A percentile compares a stretch with the other conserved stretches of the same genome.
These are phyloP conservation scores for Andrena minutula DNA, from an alignment of 2,888 invertebrate genomes.

Conservation along the genomic window DNA sequence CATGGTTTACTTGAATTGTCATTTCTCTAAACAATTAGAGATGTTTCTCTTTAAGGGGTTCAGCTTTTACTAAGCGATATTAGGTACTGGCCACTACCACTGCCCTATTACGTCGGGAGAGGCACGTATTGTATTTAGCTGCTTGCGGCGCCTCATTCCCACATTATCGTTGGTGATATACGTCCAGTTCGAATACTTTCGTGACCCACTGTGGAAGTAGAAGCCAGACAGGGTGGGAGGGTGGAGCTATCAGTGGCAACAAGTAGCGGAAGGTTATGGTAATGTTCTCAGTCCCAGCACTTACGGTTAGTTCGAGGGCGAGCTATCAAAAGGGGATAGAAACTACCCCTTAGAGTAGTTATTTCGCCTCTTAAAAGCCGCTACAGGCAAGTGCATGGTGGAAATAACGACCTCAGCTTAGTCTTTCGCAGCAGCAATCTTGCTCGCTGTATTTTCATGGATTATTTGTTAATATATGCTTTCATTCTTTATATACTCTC, in stretches of 20 bases:
- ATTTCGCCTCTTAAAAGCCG: slow-evolving; percentile 73
- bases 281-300: slow-evolving; percentile 74
- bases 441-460: slow-evolving; percentile 32
- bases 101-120: background rate
- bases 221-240: slow-evolving; percentile 7
- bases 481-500: background rate
- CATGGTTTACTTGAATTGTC: no score
- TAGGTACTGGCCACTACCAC: background rate
- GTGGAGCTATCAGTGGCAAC: slow-evolving; percentile 54
- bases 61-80: background rate
- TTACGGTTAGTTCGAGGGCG: slow-evolving; percentile 74
- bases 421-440: slow-evolving; percentile 51
- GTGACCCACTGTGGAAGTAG: background rate
- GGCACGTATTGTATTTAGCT: background rate
- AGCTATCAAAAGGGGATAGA: slow-evolving; percentile 72
- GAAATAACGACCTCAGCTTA: slow-evolving; percentile 59
- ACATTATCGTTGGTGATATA: slow-evolving; percentile 1
- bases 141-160: background rate
- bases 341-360: slow-evolving; percentile 73
- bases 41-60: no score
- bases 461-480: slow-evolving; percentile 16
- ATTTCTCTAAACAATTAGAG: no score
- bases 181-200: background rate
- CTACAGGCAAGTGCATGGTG: slow-evolving; percentile 68
- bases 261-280: slow-evolving; percentile 76